phyloP scores from a whole-genome alignment of 2,888 invertebrate species.

The Colostygia pectinataria region DNA sequence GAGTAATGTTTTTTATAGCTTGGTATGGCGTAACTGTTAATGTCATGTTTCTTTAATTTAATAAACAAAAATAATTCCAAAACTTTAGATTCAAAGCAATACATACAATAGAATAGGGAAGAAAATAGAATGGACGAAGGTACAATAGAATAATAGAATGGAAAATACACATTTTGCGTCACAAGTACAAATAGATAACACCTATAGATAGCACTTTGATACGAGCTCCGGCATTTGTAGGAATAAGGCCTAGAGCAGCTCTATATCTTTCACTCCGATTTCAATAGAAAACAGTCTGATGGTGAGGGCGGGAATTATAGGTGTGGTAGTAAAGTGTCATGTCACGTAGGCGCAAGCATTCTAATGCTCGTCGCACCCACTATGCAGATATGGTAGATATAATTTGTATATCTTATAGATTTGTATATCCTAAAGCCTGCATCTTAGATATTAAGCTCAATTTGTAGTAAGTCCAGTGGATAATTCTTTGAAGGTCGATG shows the following conservation, averaged over 20 bases:
- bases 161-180: too few relatives aligned
- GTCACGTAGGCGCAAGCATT: conserved; percentile 60
- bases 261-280: conserved; percentile 10
- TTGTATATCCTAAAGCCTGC: too few relatives aligned
- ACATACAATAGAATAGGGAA: too few relatives aligned
- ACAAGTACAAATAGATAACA: too few relatives aligned
- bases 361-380: conserved; percentile 55
- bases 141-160: too few relatives aligned
- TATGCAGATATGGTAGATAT: conserved; percentile 13
- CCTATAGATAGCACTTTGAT: too few relatives aligned
- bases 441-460: conserved; percentile 11
- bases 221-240: background rate
- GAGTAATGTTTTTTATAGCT: too few relatives aligned
- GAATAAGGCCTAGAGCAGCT: background rate
- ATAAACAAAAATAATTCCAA: too few relatives aligned
- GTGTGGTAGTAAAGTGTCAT: conserved; percentile 37
- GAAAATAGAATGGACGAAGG: too few relatives aligned
- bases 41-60: too few relatives aligned
- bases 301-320: conserved; percentile 36
- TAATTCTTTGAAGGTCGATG: conserved; percentile 36
- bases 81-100: too few relatives aligned
- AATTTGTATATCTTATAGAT: conserved; percentile 8
- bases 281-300: conserved; percentile 23
- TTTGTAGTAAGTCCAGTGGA: background rate
- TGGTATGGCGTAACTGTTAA: too few relatives aligned